Base-by-base conservation (phyloP, 2,113 vertebrate genomes). In the Gila orcuttii region DNA sequence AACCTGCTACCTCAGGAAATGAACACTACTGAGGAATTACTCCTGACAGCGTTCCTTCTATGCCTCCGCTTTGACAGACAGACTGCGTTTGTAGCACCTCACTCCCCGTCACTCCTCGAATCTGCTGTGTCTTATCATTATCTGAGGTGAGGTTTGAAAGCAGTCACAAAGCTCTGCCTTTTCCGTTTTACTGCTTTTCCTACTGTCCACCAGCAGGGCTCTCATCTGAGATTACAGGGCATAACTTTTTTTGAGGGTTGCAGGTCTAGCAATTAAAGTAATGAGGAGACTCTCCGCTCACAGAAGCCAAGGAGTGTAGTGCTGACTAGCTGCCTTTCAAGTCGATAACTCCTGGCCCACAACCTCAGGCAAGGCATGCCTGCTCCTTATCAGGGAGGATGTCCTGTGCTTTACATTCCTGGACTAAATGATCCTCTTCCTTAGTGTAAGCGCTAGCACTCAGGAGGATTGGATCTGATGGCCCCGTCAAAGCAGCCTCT, bases 1-100 rank as follows among this genome's bases (percentile, higher is more conserved):
- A 92, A 91, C 91, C 93, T 93, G 93, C 91, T 93, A 92, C 94
- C 91, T 94, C 90, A 92, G 93, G 91, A 93, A 94, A 84, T 87
- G 50, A 80, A 45, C 36, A 23, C 36, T 74, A 55, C 50, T 74
- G 83, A 79, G 89, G 91, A 88, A 90, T 94, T 93, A 93, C 93
- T 94, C 91, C 89, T 92, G 91, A 93, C 90, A 92, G 91, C 87
- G 90, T 90, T 93, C 86, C 86, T 88, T 92, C 87, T 89, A 91
- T 92, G 89, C 91, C 47, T 91, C 89, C 3, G 86, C 87, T 73
- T 88, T 86, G 87, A 87, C 84, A 87, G 77, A 77, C 85, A 80
- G 68, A 79, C 64, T 6, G 23, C 47, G 21, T 68, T 31, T 50
- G 64, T 64, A 39, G 68, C 42, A 77, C 25, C 50, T 77, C 75